Conservation (phyloP, 2,113 vertebrate genomes). For the Melanotaenia duboulayi region DNA sequence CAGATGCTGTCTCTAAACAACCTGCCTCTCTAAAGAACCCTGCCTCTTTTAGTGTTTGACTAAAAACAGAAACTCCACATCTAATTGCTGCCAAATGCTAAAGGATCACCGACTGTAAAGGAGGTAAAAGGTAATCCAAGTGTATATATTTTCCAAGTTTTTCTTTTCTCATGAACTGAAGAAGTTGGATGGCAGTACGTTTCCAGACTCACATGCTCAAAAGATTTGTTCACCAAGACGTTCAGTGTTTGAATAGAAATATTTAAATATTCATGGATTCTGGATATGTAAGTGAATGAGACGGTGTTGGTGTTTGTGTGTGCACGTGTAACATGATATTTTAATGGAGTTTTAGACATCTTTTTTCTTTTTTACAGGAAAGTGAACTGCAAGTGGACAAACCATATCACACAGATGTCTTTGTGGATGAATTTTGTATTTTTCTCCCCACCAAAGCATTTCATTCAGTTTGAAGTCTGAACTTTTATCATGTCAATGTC, state of each 20-base stretch:
- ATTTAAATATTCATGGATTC: conserved; percentile 6
- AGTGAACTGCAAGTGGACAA: background rate
- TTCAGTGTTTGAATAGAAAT: conserved; percentile 1
- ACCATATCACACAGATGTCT: background rate
- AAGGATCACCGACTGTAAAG: background rate
- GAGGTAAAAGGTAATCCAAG: too few species aligned
- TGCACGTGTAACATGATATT: background rate
- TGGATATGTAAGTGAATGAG: background rate
- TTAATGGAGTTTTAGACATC: background rate
- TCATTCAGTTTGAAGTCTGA: too few species aligned
- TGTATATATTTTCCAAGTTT: too few species aligned
- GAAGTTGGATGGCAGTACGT: too few species aligned
- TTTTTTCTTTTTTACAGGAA: background rate
- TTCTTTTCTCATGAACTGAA: too few species aligned
- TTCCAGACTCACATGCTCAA: background rate
- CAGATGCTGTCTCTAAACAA: background rate
- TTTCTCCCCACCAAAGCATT: too few species aligned
- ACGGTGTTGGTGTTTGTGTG: background rate
- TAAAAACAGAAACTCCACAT: background rate
- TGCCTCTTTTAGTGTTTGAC: background rate
- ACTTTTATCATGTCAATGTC: too few species aligned
- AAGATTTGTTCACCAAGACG: background rate
- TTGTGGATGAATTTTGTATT: too few species aligned
- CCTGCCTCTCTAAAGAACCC: conserved; percentile 1
- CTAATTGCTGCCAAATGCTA: background rate